Percentiles rank a stretch among this genome's conserved stretches.
Evolutionary conservation across 2,113 vertebrate species (phyloP).

Genomic region (Megalops atlanticus): DNA sequence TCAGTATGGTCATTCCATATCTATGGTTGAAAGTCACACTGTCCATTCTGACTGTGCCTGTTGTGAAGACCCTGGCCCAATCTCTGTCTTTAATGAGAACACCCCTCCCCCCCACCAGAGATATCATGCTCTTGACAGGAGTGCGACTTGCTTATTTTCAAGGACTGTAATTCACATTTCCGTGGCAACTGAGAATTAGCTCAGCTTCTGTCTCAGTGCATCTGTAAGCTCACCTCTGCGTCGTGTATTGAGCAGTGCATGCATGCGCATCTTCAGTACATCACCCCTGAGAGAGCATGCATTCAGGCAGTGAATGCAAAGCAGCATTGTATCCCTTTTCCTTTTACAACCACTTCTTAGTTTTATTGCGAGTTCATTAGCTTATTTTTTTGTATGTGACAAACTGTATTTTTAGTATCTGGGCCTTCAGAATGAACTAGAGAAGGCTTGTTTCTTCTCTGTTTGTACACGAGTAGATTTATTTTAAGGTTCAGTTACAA

Average conservation of each 20-base stretch:
- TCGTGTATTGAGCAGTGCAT: background rate
- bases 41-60: background rate
- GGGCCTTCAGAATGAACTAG: background rate
- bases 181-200: conserved; percentile 59
- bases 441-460: background rate
- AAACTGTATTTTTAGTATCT: background rate
- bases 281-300: background rate
- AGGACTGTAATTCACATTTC: conserved; percentile 49
- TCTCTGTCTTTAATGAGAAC: background rate
- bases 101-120: background rate
- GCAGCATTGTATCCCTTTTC: background rate
- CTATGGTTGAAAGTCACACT: background rate
- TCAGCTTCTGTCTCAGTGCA: background rate
- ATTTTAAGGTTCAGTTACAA: background rate
- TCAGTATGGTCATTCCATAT: background rate
- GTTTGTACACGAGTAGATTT: background rate
- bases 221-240: conserved; percentile 23
- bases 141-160: conserved; percentile 19
- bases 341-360: too few species aligned
- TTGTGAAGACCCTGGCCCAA: background rate
- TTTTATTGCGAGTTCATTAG: background rate
- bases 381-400: background rate
- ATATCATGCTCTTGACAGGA: conserved; percentile 34
- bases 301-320: background rate
- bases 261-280: background rate